Conservation (phyloP, 2,113 vertebrate genomes). For the Todiramphus saurophagus region DNA sequence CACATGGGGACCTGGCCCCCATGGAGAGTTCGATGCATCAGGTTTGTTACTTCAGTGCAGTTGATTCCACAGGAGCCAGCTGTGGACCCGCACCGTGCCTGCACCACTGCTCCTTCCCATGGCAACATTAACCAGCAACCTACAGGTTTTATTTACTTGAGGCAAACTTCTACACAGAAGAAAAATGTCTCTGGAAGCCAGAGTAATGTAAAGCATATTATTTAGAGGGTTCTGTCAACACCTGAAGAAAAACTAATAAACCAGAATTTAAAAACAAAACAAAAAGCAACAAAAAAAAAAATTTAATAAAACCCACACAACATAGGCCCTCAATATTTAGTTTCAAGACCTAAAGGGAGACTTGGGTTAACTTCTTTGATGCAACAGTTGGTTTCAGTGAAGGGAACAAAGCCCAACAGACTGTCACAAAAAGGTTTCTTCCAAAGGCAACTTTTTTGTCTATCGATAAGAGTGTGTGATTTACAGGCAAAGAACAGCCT, state of each 20-base stretch:
- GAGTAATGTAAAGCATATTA: neutral
- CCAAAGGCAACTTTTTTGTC: neutral
- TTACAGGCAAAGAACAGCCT: neutral
- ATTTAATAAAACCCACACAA: neutral
- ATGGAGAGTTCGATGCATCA: fast-evolving
- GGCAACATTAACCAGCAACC: fast-evolving
- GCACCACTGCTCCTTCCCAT: fast-evolving
- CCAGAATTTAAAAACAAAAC: neutral
- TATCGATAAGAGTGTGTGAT: neutral
- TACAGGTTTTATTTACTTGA: neutral
- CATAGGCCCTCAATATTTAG: neutral
- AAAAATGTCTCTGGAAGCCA: neutral
- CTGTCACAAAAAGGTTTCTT: neutral
- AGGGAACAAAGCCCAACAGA: neutral
- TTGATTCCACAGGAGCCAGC: neutral
- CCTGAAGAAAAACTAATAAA: neutral
- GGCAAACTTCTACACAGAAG: neutral
- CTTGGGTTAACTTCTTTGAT: neutral
- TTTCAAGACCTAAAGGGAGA: neutral
- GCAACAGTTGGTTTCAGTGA: neutral
- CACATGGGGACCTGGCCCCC: too few relatives aligned
- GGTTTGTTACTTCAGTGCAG: neutral
- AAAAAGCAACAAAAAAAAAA: neutral
- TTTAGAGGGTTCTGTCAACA: neutral
- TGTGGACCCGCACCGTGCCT: neutral